Evolutionary conservation across 2,888 invertebrate genomes (phyloP), one percentile per base, ranked within the genome.

Genomic region (Epinotia demarniana): DNA sequence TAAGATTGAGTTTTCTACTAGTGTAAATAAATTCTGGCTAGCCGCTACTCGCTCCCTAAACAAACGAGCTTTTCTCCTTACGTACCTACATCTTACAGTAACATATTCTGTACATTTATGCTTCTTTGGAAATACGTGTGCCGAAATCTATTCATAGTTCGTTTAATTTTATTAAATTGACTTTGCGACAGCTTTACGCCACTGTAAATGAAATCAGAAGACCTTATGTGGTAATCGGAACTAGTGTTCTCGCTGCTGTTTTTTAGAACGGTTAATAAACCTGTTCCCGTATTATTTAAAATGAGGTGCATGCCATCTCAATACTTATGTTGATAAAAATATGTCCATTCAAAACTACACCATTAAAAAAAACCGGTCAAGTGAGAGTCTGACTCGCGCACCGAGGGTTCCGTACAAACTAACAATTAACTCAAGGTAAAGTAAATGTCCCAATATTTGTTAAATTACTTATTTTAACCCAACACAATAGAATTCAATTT

Each of bases 1-100:
- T 69, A 69, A 69, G 69, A 69, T 69, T 69, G 69, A 69, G 60
- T 60, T 69, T 69, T 46, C n/a, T 69, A 68, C 57, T 53, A 43
- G 27, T 60, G 58, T 69, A 69, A 69, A 69, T 69, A 69, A 60
- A 69, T 69, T 69, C 69, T 23, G 3, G 19, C 61, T 69, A 69
- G 58, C 60, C 69, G 60, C 69, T 69, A 23, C 68, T 69, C 46
- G 69, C 69, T 12, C 60, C 58, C 69, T 69, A 69, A 69, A 27
- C 69, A 69, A 69, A 69, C 69, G 69, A 60, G 69, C 60, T 69
- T 69, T 60, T 18, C 60, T 69, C n/a, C n/a, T 61, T 43, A 46
- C 69, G 60, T 69, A 58, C 68, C 13, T 66, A 66, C 66, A 49
- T 64, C 23, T 57, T 39, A 18, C 67, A 43, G 43, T 12, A 39